Percentiles rank a stretch among this genome's conserved stretches.
phyloP scores from a whole-genome alignment of 2,113 vertebrate genomes.

The Melanotaenia duboulayi region DNA sequence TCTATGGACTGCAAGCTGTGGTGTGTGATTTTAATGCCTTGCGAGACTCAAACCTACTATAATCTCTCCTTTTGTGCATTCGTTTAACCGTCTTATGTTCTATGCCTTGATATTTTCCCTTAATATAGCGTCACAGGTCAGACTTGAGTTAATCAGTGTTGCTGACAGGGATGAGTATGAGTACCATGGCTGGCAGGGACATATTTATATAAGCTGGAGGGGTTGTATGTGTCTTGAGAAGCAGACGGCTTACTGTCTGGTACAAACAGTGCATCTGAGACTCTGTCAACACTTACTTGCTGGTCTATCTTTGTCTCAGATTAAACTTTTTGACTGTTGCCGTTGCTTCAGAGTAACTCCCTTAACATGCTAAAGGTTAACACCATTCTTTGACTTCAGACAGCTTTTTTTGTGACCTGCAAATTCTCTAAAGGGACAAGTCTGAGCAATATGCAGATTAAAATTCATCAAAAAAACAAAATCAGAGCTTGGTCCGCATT shows the following conservation, averaged over 20 bases:
- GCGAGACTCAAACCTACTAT: background rate
- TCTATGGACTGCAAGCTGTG: conserved; percentile 16
- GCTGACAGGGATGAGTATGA: conserved; percentile 33
- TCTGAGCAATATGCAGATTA: conserved; percentile 10
- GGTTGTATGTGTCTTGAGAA: conserved; percentile 33
- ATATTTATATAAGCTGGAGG: conserved; percentile 35
- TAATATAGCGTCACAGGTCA: conserved; percentile 15
- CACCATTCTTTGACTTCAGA: conserved; percentile 20
- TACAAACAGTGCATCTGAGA: conserved; percentile 24
- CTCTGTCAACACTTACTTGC: conserved; percentile 40
- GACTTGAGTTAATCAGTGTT: conserved; percentile 23
- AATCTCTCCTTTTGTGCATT: conserved; percentile 9
- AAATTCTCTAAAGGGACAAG: background rate
- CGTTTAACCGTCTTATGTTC: conserved; percentile 5
- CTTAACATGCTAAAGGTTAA: conserved; percentile 19
- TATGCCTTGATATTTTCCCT: background rate
- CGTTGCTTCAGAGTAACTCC: conserved; percentile 7
- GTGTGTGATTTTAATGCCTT: conserved; percentile 16
- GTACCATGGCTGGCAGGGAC: conserved; percentile 32
- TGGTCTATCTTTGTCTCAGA: conserved; percentile 19
- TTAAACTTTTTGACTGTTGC: conserved; percentile 19
- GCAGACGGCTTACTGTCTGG: conserved; percentile 31
- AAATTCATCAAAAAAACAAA: conserved; percentile 1
- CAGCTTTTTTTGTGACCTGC: conserved; percentile 25
- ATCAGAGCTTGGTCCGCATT: too few relatives aligned